phyloP scores from a whole-genome alignment of 92 coral and sea anemone species.

The Heteractis magnifica region DNA sequence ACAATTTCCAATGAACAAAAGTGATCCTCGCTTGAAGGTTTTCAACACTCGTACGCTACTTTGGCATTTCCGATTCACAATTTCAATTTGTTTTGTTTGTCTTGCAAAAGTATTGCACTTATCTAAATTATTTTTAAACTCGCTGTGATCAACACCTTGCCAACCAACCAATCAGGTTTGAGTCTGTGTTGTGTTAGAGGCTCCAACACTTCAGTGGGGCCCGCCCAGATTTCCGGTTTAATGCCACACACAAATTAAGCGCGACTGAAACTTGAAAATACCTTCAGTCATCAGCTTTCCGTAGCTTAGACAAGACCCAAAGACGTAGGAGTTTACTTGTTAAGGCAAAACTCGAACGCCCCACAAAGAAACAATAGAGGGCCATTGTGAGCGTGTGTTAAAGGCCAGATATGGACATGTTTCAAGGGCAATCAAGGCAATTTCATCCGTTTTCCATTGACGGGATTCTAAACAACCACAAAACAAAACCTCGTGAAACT shows the following conservation, averaged over 20 bases:
- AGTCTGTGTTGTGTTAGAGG: slow-evolving; percentile 90
- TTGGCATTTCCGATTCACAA: slow-evolving; percentile 90
- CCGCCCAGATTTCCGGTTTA: slow-evolving; percentile 88
- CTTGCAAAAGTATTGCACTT: slow-evolving; percentile 88
- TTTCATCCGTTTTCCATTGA: slow-evolving; percentile 79
- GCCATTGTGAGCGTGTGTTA: not conserved
- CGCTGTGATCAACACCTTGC: slow-evolving; percentile 87
- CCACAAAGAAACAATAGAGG: slow-evolving; percentile 10
- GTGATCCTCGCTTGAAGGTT: slow-evolving; percentile 18
- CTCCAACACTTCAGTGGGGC: slow-evolving; percentile 69
- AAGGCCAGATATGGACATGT: slow-evolving; percentile 24
- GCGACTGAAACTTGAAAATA: slow-evolving; percentile 37
- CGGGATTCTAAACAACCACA: slow-evolving; percentile 61
- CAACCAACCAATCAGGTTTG: slow-evolving; percentile 67
- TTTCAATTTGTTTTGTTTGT: slow-evolving; percentile 82
- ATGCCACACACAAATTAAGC: slow-evolving; percentile 69
- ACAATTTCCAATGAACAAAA: slow-evolving; percentile 11
- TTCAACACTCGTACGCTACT: slow-evolving; percentile 79
- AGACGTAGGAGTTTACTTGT: slow-evolving; percentile 16
- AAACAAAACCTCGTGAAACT: not conserved
- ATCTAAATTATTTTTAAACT: slow-evolving; percentile 95
- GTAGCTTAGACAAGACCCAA: slow-evolving; percentile 28
- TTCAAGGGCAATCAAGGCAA: slow-evolving; percentile 48
- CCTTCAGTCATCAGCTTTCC: slow-evolving; percentile 37
- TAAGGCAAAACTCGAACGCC: slow-evolving; percentile 9